Evolutionary conservation across 2,797 vertebrate species (phyloP).

Genomic region (Pangasius mekongensis): DNA sequence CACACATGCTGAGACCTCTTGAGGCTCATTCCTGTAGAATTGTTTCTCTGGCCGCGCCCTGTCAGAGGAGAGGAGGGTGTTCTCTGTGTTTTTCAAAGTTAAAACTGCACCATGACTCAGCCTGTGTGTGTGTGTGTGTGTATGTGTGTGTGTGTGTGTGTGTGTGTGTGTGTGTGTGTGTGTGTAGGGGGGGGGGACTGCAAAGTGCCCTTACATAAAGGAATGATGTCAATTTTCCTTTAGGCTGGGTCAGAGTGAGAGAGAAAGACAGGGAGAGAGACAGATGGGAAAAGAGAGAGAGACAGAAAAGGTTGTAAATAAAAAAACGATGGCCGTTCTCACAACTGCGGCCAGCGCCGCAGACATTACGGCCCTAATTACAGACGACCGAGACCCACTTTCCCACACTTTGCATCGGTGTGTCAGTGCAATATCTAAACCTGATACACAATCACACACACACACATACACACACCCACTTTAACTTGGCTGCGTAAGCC

Average conservation of each 20-base stretch:
- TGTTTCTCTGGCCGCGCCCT: constrained; percentile 53
- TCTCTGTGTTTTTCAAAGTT: constrained; percentile 38
- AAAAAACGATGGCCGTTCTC: constrained; percentile 14
- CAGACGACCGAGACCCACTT: constrained; percentile 30
- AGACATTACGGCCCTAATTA: constrained; percentile 33
- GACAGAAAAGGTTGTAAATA: constrained; percentile 27
- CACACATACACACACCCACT: constrained; percentile 22
- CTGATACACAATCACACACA: constrained; percentile 31
- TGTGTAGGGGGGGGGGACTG: constrained; percentile 18
- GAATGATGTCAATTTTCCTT: constrained; percentile 57
- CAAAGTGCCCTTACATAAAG: constrained; percentile 38
- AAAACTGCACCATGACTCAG: constrained; percentile 52
- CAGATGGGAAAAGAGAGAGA: neutral
- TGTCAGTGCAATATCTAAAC: constrained; percentile 24
- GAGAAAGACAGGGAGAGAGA: constrained; percentile 8
- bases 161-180: constrained; percentile 30
- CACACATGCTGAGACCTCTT: constrained; percentile 24
- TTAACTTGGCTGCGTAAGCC: constrained; percentile 18
- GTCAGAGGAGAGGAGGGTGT: constrained; percentile 45
- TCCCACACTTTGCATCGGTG: constrained; percentile 19
- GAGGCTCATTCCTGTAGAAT: constrained; percentile 49
- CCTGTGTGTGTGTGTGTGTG: constrained; percentile 23
- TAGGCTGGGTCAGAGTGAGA: constrained; percentile 33
- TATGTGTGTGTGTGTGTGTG: constrained; percentile 24
- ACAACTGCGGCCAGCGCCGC: neutral